These are phyloP conservation scores for Scomber scombrus DNA, from an alignment of 2,113 vertebrate genomes.

Conservation along the genomic window DNA sequence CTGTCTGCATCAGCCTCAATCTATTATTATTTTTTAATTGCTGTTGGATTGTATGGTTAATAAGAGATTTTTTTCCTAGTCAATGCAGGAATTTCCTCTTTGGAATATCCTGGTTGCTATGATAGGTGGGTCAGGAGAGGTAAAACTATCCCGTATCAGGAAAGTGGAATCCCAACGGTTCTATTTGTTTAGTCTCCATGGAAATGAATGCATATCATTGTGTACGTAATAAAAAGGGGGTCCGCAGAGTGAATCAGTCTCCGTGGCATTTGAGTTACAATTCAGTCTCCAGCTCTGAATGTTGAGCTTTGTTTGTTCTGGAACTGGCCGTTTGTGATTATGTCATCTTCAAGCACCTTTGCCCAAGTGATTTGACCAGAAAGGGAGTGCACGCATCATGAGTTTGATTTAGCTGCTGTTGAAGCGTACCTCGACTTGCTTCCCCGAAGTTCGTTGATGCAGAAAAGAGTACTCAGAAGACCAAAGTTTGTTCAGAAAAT, in stretches of 20 bases:
- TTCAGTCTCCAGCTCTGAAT: constrained; percentile 37
- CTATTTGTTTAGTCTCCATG: constrained; percentile 71
- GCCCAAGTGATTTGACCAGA: constrained; percentile 20
- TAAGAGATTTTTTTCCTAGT: constrained; percentile 40
- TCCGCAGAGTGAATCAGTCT: constrained; percentile 56
- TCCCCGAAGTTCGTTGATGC: no score
- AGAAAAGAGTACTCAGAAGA: no score
- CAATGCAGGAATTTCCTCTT: constrained; percentile 47
- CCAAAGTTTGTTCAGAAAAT: no score
- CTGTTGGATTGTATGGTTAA: constrained; percentile 45
- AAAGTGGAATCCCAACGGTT: constrained; percentile 23
- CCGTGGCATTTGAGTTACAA: constrained; percentile 30
- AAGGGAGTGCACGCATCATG: constrained; percentile 28
- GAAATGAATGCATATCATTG: constrained; percentile 62
- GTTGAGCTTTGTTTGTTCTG: constrained; percentile 53
- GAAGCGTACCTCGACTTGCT: no score
- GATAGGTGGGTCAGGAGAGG: constrained; percentile 43
- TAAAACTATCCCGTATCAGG: constrained; percentile 23
- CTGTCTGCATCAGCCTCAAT: constrained; percentile 19
- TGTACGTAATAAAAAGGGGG: constrained; percentile 51
- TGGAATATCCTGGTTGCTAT: constrained; percentile 17
- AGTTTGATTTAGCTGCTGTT: constrained; percentile 49
- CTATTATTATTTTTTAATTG: constrained; percentile 43
- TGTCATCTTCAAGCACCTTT: constrained; percentile 56
- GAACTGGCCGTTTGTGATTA: constrained; percentile 51